Percentiles rank a stretch among this genome's conserved stretches.
Evolutionary conservation across 2,888 invertebrate genomes (phyloP).

Genomic region (Corbicula japonica): DNA sequence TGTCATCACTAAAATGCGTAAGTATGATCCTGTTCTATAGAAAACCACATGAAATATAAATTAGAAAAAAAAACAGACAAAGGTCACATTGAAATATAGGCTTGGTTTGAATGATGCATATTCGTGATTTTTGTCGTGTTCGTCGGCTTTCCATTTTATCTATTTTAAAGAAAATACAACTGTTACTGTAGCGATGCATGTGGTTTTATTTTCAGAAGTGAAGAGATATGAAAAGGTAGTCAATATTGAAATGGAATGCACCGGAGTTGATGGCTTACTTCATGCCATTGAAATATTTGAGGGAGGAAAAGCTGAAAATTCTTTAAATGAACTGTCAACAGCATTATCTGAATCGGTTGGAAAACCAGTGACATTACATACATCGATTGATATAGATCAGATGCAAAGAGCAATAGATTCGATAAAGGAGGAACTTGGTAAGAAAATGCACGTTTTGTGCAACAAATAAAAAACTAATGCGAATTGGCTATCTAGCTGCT

Average conservation of each 20-base stretch:
- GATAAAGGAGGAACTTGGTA: constrained; percentile 1
- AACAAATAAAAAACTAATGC: too few species aligned
- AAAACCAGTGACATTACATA: not conserved
- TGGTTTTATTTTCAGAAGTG: too few species aligned
- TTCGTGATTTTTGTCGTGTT: too few species aligned
- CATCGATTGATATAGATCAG: constrained; percentile 5
- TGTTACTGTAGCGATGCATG: too few species aligned
- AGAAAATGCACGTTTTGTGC: too few species aligned
- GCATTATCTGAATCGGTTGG: not conserved
- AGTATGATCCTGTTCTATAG: not conserved
- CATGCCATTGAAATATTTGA: not conserved
- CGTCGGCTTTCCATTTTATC: too few species aligned
- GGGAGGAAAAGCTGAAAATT: not conserved
- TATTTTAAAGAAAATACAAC: too few species aligned
- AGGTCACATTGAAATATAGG: too few species aligned
- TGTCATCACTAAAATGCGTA: not conserved
- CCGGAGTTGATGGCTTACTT: not conserved
- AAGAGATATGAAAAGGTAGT: too few species aligned
- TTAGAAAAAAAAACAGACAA: not conserved
- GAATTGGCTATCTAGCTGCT: too few species aligned
- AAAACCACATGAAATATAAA: not conserved
- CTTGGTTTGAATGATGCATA: too few species aligned
- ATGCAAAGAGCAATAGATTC: not conserved
- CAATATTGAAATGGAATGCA: not conserved
- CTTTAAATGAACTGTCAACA: not conserved